Evolutionary conservation across 2,797 vertebrate genomes (phyloP).

Genomic region (Neosilurus hyrtlii): DNA sequence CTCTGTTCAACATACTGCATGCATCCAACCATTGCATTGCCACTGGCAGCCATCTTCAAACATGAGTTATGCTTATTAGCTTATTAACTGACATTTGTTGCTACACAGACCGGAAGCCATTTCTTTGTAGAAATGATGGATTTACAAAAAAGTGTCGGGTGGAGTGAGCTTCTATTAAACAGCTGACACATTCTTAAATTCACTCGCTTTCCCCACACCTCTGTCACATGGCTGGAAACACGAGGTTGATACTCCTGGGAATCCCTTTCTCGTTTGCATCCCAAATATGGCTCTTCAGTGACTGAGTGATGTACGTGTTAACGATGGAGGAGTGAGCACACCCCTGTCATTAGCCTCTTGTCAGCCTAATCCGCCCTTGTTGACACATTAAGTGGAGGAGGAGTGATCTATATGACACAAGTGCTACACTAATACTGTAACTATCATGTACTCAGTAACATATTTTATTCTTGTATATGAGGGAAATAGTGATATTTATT

Average conservation of each 20-base stretch:
- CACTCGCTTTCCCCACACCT: constrained; percentile 11
- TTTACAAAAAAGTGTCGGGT: constrained; percentile 14
- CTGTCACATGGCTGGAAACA: constrained; percentile 28
- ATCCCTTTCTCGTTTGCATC: constrained; percentile 13
- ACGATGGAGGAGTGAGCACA: constrained; percentile 9
- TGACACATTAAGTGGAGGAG: constrained; percentile 24
- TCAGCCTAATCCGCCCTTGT: constrained; percentile 31
- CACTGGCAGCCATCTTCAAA: constrained; percentile 18
- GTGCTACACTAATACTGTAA: constrained; percentile 7
- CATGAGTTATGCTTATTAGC: constrained; percentile 30
- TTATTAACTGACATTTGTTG: constrained; percentile 25
- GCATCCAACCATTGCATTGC: constrained; percentile 23
- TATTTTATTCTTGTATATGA: constrained; percentile 56
- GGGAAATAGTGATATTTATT: constrained; percentile 73
- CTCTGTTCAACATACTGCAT: constrained; percentile 43
- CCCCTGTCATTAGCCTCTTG: constrained; percentile 34
- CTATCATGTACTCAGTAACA: constrained; percentile 26
- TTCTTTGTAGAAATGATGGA: constrained; percentile 31
- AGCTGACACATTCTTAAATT: constrained; percentile 39
- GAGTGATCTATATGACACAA: constrained; percentile 9
- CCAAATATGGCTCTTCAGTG: background rate
- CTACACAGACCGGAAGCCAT: constrained; percentile 13
- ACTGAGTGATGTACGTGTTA: constrained; percentile 15
- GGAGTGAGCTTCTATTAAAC: constrained; percentile 26
- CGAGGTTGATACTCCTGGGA: constrained; percentile 25